phyloP scores from a whole-genome alignment of 1,140 invertebrate species.

The Macrobrachium rosenbergii region DNA sequence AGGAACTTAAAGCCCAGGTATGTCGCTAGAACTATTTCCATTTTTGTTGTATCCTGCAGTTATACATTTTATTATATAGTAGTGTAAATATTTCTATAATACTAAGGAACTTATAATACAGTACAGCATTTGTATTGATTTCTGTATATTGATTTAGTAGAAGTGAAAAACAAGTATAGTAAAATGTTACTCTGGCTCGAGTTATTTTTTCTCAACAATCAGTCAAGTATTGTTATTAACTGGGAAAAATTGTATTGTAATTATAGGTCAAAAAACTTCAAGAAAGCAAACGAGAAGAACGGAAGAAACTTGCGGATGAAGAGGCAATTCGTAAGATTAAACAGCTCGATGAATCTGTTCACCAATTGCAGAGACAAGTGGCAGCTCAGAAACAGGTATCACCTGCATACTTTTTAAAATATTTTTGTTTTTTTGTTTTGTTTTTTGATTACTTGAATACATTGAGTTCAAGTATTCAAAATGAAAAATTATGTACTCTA shows the following conservation, averaged over 20 bases:
- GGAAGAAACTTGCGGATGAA: slow-evolving; percentile 93
- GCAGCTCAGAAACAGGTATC: slow-evolving; percentile 80
- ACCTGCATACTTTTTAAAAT: background rate
- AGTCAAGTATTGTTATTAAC: no score
- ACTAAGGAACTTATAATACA: no score
- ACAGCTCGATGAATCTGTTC: slow-evolving; percentile 88
- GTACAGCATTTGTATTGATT: no score
- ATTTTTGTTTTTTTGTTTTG: background rate
- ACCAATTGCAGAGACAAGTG: slow-evolving; percentile 74
- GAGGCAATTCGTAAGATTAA: slow-evolving; percentile 95
- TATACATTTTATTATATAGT: background rate
- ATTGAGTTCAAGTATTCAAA: no score
- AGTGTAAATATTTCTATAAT: background rate
- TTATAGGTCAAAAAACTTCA: slow-evolving; percentile 72
- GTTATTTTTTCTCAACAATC: no score
- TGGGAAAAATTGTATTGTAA: background rate
- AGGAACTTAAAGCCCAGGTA: slow-evolving; percentile 80
- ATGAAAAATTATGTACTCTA: no score
- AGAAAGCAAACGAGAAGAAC: slow-evolving; percentile 92
- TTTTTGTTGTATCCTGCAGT: background rate
- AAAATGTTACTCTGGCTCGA: no score
- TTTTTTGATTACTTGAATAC: background rate
- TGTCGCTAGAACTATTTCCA: background rate
- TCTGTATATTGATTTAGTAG: no score
- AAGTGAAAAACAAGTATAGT: no score